Evolutionary conservation across 2,888 invertebrate genomes (phyloP).

Genomic region (Argyresthia albistria): DNA sequence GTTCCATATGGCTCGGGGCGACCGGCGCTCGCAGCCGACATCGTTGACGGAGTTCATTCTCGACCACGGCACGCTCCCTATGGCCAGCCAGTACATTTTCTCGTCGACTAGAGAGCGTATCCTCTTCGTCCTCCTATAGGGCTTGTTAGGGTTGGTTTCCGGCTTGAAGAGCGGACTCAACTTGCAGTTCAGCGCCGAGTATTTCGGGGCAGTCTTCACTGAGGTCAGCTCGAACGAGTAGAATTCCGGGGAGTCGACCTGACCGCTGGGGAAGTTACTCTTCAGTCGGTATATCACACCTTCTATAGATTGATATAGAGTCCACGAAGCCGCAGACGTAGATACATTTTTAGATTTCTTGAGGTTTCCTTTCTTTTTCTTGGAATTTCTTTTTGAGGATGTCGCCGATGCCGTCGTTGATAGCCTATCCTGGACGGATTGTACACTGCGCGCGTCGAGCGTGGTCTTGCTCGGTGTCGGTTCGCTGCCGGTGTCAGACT

Average conservation of each 20-base stretch:
- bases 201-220: slow-evolving; percentile 64
- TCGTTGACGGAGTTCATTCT: slow-evolving; percentile 44
- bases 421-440: neutral
- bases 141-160: slow-evolving; percentile 46
- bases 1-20: slow-evolving; percentile 67
- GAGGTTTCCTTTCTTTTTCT: neutral
- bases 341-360: slow-evolving; percentile 14
- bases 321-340: slow-evolving; percentile 52
- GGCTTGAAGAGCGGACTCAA: slow-evolving; percentile 56
- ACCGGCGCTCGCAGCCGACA: slow-evolving; percentile 40
- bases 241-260: slow-evolving; percentile 47
- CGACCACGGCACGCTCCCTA: slow-evolving; percentile 54
- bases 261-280: slow-evolving; percentile 20
- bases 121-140: slow-evolving; percentile 39
- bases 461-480: too few relatives aligned
- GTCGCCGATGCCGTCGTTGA: neutral
- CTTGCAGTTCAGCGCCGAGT: slow-evolving; percentile 48
- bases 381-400: neutral
- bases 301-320: slow-evolving; percentile 47
- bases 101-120: slow-evolving; percentile 46
- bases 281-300: slow-evolving; percentile 37
- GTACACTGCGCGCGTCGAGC: neutral
- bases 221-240: slow-evolving; percentile 73
- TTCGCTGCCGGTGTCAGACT: too few relatives aligned
- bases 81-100: slow-evolving; percentile 63